phyloP scores from a whole-genome alignment of 2,797 vertebrate species.

The Buceros bicornis region DNA sequence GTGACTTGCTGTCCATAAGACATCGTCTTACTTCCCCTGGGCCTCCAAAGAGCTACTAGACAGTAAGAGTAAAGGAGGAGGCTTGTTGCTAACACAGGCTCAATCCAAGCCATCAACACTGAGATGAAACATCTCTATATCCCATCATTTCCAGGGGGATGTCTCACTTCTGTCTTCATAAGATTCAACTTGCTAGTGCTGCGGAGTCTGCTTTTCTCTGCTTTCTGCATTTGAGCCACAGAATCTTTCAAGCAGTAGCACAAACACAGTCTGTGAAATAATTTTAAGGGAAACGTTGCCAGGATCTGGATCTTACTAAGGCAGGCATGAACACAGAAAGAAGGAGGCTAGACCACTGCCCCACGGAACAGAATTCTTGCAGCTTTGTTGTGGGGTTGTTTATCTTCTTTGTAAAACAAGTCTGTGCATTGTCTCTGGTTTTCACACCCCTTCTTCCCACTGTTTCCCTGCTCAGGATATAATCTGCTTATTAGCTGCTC shows the following conservation, averaged over 20 bases:
- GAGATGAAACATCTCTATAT: not conserved
- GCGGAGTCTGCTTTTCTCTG: not conserved
- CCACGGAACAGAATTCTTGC: not conserved
- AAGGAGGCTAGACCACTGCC: not conserved
- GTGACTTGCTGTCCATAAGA: not conserved
- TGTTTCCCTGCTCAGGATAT: not conserved
- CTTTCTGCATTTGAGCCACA: not conserved
- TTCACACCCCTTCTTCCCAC: not conserved
- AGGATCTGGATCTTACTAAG: not conserved
- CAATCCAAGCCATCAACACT: not conserved
- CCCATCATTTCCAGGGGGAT: not conserved
- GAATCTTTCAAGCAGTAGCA: not conserved
- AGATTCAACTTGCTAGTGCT: not conserved
- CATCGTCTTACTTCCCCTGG: not conserved
- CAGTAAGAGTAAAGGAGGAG: not conserved
- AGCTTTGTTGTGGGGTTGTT: not conserved
- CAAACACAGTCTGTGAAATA: not conserved
- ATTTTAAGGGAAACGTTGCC: not conserved
- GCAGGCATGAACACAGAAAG: not conserved
- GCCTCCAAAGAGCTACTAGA: not conserved
- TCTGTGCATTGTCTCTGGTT: not conserved
- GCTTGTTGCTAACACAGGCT: not conserved
- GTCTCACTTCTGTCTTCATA: not conserved
- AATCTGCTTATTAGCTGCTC: conserved; percentile 56
- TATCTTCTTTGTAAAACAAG: not conserved